Percentiles rank a stretch among this genome's conserved stretches.
Evolutionary conservation across 64 coral and sea anemone genomes (phyloP).

Genomic region (Dendrophyllia cribrosa): DNA sequence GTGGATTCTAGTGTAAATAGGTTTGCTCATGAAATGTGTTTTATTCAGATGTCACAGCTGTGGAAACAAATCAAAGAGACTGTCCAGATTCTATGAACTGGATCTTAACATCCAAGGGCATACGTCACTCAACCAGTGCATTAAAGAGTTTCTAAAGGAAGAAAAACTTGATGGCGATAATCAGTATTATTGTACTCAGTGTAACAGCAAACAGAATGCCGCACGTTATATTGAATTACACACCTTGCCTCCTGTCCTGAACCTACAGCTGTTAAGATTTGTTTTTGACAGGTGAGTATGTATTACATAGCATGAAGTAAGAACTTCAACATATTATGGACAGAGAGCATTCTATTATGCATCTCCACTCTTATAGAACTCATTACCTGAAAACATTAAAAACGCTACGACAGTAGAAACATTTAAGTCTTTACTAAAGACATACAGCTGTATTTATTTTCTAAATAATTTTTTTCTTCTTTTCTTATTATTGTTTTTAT

Average conservation of each 20-base stretch:
- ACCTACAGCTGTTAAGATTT: slow-evolving; percentile 94
- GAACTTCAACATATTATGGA: no score
- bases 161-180: slow-evolving; percentile 94
- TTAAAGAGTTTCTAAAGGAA: slow-evolving; percentile 99
- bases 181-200: slow-evolving; percentile 87
- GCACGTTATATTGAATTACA: slow-evolving; percentile 91
- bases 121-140: slow-evolving; percentile 83
- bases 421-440: no score
- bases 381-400: no score
- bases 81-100: slow-evolving; percentile 94
- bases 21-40: not conserved
- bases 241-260: slow-evolving; percentile 90
- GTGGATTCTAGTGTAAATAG: not conserved
- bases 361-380: no score
- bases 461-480: no score
- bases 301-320: not conserved
- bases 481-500: no score
- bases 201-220: slow-evolving; percentile 92
- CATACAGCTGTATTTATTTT: no score
- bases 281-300: slow-evolving; percentile 95
- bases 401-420: no score
- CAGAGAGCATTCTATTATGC: no score
- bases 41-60: slow-evolving; percentile 87
- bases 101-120: slow-evolving; percentile 98
- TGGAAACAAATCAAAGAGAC: slow-evolving; percentile 85